phyloP scores from a whole-genome alignment of 2,797 vertebrate genomes.

The Enteromius anoplus region DNA sequence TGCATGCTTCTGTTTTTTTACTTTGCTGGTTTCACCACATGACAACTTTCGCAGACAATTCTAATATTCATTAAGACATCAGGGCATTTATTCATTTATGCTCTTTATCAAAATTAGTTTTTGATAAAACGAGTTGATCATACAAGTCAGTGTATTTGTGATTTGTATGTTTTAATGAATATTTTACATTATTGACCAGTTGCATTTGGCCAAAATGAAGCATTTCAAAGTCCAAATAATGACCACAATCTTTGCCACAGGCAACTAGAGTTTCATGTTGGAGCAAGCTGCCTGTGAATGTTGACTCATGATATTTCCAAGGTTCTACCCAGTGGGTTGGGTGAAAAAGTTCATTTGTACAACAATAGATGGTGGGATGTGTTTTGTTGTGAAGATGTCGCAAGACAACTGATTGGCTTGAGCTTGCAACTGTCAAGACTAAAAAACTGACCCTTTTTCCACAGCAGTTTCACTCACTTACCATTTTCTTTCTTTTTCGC shows the following conservation, averaged over 20 bases:
- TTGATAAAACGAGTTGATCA: not conserved
- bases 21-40: not conserved
- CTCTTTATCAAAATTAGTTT: not conserved
- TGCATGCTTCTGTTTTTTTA: not conserved
- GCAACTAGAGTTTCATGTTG: slow-evolving; percentile 12
- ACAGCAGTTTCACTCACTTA: slow-evolving; percentile 22
- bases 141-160: not conserved
- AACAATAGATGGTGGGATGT: slow-evolving; percentile 30
- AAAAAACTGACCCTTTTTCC: slow-evolving; percentile 36
- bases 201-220: not conserved
- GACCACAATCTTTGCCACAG: not conserved
- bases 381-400: slow-evolving; percentile 14
- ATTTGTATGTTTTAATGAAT: not conserved
- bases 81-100: not conserved
- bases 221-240: slow-evolving; percentile 1
- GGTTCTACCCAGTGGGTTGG: slow-evolving; percentile 18
- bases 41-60: not conserved
- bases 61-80: not conserved
- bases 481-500: slow-evolving; percentile 19
- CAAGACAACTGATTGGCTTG: slow-evolving; percentile 22
- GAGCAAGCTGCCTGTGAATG: slow-evolving; percentile 15
- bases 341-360: not conserved
- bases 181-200: not conserved
- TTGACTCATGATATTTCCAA: slow-evolving; percentile 11
- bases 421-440: slow-evolving; percentile 18